Base-by-base conservation (phyloP, 2,797 vertebrate species). In the Chromis chromis region DNA sequence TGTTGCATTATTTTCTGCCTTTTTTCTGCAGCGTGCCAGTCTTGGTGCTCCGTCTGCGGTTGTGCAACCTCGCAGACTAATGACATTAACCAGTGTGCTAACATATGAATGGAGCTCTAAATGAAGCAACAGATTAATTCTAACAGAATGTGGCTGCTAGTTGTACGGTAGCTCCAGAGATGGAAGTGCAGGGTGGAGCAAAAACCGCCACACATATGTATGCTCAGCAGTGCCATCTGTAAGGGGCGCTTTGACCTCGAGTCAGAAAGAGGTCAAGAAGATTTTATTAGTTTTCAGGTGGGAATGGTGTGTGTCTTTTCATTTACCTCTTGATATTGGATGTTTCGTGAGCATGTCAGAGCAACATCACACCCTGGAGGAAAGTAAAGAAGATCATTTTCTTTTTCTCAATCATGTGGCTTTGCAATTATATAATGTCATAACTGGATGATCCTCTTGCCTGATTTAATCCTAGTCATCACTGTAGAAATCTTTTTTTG, bases 41-140 rank as follows among this genome's bases (percentile, higher is more conserved):
- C 33, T 48, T 67, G 21, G 14, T 62, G n/a, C 0, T 22, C 76
- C 10, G 60, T 31, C 31, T 60, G 54, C 4, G 50, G 63, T 86
- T 83, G 57, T 55, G 55, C 71, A 69, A 70, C 46, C 33, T 53
- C 28, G 25, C 62, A 72, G 67, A 69, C 78, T 84, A 81, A 87
- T 90, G 74, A 85, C 55, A 76, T 79, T 83, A 86, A 71, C 78
- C 65, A 21, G 68, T 33, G 17, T 33, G 61, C 56, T 46, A 66
- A 78, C 77, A 68, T 66, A 70, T 89, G 82, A 90, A 87, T 83
- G 83, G 44, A 62, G 60, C 33, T 56, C 65, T 76, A 86, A 86
- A 86, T 70, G 31, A 76, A 81, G 78, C 70, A 57, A 58, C 65
- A 74, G 74, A 75, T 83, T 85, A 62, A 74, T 70, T 79, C 27